Percentiles rank a stretch among this genome's conserved stretches.
phyloP scores from a whole-genome alignment of 2,797 vertebrate species.

The Adrianichthys oophorus region DNA sequence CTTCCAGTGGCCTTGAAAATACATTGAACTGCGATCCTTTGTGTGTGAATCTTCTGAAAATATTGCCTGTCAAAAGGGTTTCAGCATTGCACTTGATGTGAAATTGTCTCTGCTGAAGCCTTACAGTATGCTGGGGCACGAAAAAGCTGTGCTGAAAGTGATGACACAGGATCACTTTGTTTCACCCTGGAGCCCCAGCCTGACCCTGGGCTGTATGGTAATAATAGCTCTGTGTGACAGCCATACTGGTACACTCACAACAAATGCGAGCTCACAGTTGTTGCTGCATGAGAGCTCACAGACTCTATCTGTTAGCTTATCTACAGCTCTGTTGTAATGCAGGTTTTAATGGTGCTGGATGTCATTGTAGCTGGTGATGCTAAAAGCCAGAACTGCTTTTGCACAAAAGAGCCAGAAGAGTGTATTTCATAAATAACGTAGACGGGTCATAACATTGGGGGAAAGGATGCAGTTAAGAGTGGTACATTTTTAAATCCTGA shows the following conservation, averaged over 20 bases:
- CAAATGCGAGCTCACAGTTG: constrained; percentile 67
- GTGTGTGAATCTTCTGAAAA: constrained; percentile 13
- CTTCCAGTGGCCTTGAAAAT: constrained; percentile 10
- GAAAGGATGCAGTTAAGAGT: constrained; percentile 19
- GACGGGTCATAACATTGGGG: constrained; percentile 40
- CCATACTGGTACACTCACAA: constrained; percentile 59
- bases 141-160: constrained; percentile 47
- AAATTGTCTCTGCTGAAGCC: constrained; percentile 13
- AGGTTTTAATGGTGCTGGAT: constrained; percentile 42
- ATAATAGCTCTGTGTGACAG: constrained; percentile 69
- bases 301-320: constrained; percentile 37
- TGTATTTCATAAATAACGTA: constrained; percentile 57
- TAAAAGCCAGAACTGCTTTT: constrained; percentile 31
- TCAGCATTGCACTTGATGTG: constrained; percentile 22
- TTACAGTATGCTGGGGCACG: constrained; percentile 26
- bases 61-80: constrained; percentile 39
- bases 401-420: constrained; percentile 21
- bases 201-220: constrained; percentile 59
- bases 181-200: constrained; percentile 49
- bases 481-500: constrained; percentile 27
- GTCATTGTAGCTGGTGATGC: constrained; percentile 23
- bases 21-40: constrained; percentile 9
- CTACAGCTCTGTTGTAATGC: constrained; percentile 35
- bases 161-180: constrained; percentile 63
- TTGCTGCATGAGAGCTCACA: constrained; percentile 40